Percentiles rank a stretch among this genome's conserved stretches.
phyloP scores from a whole-genome alignment of 30 jellyfish, hydroid and myxozoan species.

The Hydractinia symbiolongicarpus region DNA sequence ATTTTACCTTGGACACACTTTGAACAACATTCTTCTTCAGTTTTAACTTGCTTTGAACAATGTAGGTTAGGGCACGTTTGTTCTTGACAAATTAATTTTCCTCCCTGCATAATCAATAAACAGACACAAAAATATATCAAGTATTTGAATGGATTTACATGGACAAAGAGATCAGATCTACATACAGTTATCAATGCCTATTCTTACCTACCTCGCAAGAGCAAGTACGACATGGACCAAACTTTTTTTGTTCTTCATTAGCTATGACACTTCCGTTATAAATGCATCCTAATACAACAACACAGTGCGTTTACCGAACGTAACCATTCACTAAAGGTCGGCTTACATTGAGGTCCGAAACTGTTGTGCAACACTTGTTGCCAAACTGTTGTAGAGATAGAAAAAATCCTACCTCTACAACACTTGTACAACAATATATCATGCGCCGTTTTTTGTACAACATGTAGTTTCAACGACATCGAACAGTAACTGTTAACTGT shows the following conservation, averaged over 20 bases:
- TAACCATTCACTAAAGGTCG: too few species aligned
- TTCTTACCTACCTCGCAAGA: neutral
- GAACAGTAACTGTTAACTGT: too few species aligned
- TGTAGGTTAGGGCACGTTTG: slow-evolving; percentile 2
- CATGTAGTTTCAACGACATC: too few species aligned
- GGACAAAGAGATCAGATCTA: too few species aligned
- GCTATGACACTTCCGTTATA: neutral
- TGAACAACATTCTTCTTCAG: slow-evolving; percentile 3
- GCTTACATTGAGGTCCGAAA: too few species aligned
- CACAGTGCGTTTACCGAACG: neutral
- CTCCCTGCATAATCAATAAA: neutral
- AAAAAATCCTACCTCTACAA: too few species aligned
- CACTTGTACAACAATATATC: too few species aligned
- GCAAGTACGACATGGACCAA: neutral
- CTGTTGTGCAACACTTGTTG: too few species aligned
- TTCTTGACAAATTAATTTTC: neutral
- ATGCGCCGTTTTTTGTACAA: too few species aligned
- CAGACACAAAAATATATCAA: too few species aligned
- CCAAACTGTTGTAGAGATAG: too few species aligned
- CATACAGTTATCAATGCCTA: neutral
- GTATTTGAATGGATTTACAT: too few species aligned
- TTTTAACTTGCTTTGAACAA: slow-evolving; percentile 1
- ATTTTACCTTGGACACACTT: neutral
- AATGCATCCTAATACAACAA: neutral
- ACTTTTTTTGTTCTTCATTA: neutral